phyloP scores from a whole-genome alignment of 2,888 invertebrate genomes.

The Monoplex corrugatus region DNA sequence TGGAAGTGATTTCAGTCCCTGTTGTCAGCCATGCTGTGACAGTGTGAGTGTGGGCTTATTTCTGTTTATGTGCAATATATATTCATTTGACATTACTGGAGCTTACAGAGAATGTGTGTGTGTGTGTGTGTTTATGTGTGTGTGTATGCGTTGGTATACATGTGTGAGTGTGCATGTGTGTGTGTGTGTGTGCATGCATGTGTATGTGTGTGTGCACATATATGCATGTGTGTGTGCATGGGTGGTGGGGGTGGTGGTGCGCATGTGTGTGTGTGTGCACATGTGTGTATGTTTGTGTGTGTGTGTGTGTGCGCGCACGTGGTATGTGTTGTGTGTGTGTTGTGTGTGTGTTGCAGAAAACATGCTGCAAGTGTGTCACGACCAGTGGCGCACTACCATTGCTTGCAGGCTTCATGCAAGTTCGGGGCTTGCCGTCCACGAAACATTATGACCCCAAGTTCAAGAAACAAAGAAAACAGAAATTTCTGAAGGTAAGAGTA shows the following conservation, averaged over 20 bases:
- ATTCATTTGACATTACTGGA: not conserved
- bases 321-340: no score
- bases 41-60: no score
- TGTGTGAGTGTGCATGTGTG: conserved; percentile 13
- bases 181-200: not conserved
- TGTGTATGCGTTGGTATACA: not conserved
- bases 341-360: conserved; percentile 40
- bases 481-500: conserved; percentile 76
- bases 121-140: not conserved
- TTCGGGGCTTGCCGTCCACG: conserved; percentile 52
- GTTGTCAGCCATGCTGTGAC: no score
- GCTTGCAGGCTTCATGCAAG: conserved; percentile 42
- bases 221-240: no score
- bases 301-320: not conserved
- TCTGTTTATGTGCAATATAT: not conserved
- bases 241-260: no score
- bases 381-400: not conserved
- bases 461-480: conserved; percentile 85
- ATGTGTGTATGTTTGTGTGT: no score
- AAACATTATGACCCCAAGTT: conserved; percentile 93
- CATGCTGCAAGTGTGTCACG: conserved; percentile 23
- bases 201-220: not conserved
- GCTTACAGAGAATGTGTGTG: no score
- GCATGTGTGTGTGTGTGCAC: no score
- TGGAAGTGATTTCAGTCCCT: no score